Conservation (phyloP, 2,888 invertebrate species). For the Drosophila yooni region DNA sequence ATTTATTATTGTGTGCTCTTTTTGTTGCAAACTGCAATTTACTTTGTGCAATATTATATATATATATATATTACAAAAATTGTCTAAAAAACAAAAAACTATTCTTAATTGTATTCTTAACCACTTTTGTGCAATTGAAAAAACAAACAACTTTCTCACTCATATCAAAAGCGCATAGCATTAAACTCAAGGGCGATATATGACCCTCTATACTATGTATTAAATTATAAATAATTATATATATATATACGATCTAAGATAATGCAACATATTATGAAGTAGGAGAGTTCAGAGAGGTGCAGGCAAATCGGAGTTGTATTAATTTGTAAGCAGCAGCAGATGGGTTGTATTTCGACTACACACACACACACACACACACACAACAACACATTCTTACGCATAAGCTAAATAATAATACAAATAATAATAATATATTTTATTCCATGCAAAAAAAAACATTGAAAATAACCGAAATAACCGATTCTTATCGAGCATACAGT, state of each 20-base stretch:
- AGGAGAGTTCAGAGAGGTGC: constrained; percentile 26
- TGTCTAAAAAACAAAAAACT: constrained; percentile 30
- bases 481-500: constrained; percentile 65
- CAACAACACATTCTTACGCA: constrained; percentile 41
- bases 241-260: constrained; percentile 38
- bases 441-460: constrained; percentile 60
- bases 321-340: constrained; percentile 67
- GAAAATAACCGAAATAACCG: constrained; percentile 48
- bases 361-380: constrained; percentile 14
- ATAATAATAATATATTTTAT: constrained; percentile 52
- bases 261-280: constrained; percentile 39
- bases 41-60: constrained; percentile 67
- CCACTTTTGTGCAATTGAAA: constrained; percentile 70
- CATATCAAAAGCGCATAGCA: constrained; percentile 74
- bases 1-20: constrained; percentile 57
- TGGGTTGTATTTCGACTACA: constrained; percentile 70
- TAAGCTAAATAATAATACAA: constrained; percentile 43
- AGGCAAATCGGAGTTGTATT: constrained; percentile 61
- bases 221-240: constrained; percentile 24
- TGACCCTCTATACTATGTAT: constrained; percentile 32
- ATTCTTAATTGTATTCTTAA: constrained; percentile 48
- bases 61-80: constrained; percentile 26
- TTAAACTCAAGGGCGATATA: constrained; percentile 39
- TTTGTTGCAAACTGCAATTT: constrained; percentile 51
- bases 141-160: constrained; percentile 56